Percentiles rank a stretch among this genome's conserved stretches.
Conservation (phyloP, 2,797 vertebrate genomes). For the Ambastaia sidthimunki region DNA sequence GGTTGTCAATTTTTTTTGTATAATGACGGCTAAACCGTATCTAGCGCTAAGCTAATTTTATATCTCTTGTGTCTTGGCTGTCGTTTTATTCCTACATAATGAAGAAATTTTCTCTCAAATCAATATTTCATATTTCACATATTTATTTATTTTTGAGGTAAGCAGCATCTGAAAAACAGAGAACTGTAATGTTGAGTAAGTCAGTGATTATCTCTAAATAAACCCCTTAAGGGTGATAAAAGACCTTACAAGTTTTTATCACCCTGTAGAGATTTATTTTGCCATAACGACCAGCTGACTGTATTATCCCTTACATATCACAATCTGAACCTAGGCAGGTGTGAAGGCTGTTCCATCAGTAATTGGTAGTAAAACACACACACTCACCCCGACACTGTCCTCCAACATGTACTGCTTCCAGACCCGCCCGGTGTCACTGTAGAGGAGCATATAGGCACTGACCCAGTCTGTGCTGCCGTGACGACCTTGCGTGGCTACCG, state of each 20-base stretch:
- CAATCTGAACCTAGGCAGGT: conserved; percentile 32
- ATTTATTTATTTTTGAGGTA: neutral
- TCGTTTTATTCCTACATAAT: neutral
- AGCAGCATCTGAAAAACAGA: neutral
- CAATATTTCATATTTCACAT: neutral
- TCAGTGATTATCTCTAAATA: neutral
- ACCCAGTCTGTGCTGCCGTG: conserved; percentile 94
- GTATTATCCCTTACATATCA: conserved; percentile 12
- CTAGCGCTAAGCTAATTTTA: conserved; percentile 3
- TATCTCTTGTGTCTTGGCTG: neutral
- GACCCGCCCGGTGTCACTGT: conserved; percentile 90
- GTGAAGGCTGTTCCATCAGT: conserved; percentile 22
- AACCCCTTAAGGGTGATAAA: neutral
- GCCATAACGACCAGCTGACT: conserved; percentile 38
- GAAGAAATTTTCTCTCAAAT: neutral
- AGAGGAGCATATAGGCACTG: conserved; percentile 87
- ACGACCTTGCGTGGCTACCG: conserved; percentile 90
- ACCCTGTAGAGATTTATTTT: neutral
- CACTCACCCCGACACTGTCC: conserved; percentile 88
- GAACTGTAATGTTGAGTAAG: neutral
- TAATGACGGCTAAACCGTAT: neutral
- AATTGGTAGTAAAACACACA: conserved; percentile 10
- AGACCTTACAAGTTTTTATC: neutral
- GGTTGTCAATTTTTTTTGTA: neutral
- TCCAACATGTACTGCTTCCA: conserved; percentile 93